A percentile compares a stretch with the other conserved stretches of the same genome.
These are phyloP conservation scores for Synergus gifuensis DNA, from an alignment of 2,888 invertebrate genomes.

Conservation along the genomic window DNA sequence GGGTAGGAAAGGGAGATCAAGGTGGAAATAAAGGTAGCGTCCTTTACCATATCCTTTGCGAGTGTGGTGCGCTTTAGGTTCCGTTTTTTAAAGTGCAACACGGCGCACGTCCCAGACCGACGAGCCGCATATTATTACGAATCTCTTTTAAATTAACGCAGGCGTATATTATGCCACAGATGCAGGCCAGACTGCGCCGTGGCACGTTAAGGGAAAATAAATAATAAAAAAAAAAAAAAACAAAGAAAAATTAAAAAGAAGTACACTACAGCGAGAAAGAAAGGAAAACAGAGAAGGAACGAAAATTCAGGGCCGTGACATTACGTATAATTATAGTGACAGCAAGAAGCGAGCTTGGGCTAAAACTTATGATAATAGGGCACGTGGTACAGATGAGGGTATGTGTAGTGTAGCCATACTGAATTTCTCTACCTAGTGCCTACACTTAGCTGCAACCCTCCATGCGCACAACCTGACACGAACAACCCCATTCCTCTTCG, in stretches of 20 bases:
- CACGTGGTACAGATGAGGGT: conserved; percentile 42
- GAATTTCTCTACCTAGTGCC: conserved; percentile 16
- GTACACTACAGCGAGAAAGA: conserved; percentile 45
- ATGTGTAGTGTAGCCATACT: conserved; percentile 3
- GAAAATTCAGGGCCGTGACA: conserved; percentile 54
- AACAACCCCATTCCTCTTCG: not conserved
- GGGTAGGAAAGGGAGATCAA: conserved; percentile 6
- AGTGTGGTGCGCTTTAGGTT: conserved; percentile 12
- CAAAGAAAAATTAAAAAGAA: conserved; percentile 49
- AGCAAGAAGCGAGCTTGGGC: conserved; percentile 62
- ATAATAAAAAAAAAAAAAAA: conserved; percentile 41
- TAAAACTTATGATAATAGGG: conserved; percentile 67
- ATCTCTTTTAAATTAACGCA: conserved; percentile 62
- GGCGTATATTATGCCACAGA: conserved; percentile 57
- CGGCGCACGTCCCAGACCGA: conserved; percentile 45
- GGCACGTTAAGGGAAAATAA: conserved; percentile 43
- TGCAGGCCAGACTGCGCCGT: conserved; percentile 47
- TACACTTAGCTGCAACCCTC: not conserved
- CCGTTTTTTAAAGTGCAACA: conserved; percentile 40
- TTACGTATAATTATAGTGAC: conserved; percentile 66
- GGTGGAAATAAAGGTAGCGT: conserved; percentile 36
- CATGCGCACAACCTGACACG: not conserved
- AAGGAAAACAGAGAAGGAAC: conserved; percentile 46
- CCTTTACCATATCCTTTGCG: conserved; percentile 36
- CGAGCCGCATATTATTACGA: conserved; percentile 58